Conservation (phyloP, 2,797 vertebrate species). For the Pangasius macronema region DNA sequence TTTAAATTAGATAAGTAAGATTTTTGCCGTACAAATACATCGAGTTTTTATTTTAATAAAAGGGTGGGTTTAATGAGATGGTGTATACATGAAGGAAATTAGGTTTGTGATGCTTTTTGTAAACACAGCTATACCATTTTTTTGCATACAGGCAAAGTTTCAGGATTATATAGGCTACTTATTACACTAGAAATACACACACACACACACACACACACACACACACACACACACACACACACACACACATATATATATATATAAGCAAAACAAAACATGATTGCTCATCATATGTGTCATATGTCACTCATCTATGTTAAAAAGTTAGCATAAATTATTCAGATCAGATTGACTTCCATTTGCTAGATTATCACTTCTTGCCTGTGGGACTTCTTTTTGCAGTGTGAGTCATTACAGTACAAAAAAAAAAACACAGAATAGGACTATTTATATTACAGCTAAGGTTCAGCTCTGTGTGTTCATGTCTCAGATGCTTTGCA, state of each 20-base stretch:
- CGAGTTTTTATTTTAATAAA: constrained; percentile 31
- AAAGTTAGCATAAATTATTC: constrained; percentile 56
- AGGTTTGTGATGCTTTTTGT: constrained; percentile 17
- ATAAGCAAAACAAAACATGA: background rate
- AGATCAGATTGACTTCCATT: constrained; percentile 51
- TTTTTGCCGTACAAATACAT: constrained; percentile 65
- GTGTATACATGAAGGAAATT: constrained; percentile 27
- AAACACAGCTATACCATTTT: constrained; percentile 2
- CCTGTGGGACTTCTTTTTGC: constrained; percentile 28
- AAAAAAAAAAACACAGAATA: constrained; percentile 37
- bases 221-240: background rate
- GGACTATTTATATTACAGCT: constrained; percentile 48
- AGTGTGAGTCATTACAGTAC: constrained; percentile 40
- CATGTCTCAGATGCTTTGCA: constrained; percentile 27
- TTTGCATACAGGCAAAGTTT: constrained; percentile 17
- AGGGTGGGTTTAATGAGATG: constrained; percentile 16
- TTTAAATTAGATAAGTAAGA: constrained; percentile 87
- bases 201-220: background rate
- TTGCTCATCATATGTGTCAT: background rate
- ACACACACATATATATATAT: background rate
- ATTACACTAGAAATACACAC: background rate
- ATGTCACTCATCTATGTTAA: constrained; percentile 19
- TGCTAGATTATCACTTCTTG: constrained; percentile 46
- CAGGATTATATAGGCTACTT: constrained; percentile 3
- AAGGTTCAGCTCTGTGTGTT: constrained; percentile 27